phyloP scores from a whole-genome alignment of 1,140 invertebrate species.

The Euura saliciscinereae region DNA sequence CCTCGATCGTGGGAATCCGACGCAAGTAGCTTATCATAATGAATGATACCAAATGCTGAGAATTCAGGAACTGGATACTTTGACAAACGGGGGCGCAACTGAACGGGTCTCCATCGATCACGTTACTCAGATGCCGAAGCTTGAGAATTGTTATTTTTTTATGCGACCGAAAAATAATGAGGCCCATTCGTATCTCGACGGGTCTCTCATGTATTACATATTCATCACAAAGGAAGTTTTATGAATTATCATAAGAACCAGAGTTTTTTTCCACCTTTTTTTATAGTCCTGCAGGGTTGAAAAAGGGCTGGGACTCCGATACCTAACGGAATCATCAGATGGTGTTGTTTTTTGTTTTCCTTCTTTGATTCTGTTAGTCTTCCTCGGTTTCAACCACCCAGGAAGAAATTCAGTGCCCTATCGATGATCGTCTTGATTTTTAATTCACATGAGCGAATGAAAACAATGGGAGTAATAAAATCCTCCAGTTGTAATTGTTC shows the following conservation, averaged over 20 bases:
- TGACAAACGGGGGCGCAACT: not conserved
- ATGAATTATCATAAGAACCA: not conserved
- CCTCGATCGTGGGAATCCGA: not conserved
- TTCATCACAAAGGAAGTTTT: not conserved
- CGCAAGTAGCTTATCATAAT: not conserved
- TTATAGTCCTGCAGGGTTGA: not conserved
- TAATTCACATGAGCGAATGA: not conserved
- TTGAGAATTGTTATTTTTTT: not conserved
- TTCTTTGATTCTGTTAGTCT: not conserved
- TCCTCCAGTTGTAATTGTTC: not conserved
- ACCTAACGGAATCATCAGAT: not conserved
- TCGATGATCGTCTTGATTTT: no score
- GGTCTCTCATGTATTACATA: not conserved
- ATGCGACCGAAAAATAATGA: not conserved
- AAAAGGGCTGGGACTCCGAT: not conserved
- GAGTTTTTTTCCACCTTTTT: not conserved
- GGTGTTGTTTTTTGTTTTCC: not conserved
- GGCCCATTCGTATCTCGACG: conserved; percentile 1
- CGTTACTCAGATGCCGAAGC: not conserved
- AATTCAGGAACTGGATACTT: not conserved
- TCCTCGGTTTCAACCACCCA: not conserved
- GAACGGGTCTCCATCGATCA: not conserved
- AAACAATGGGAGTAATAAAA: not conserved
- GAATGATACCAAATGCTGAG: not conserved
- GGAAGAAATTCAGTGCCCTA: no score